phyloP scores from a whole-genome alignment of 2,797 vertebrate genomes.

The Anguilla pacifica region DNA sequence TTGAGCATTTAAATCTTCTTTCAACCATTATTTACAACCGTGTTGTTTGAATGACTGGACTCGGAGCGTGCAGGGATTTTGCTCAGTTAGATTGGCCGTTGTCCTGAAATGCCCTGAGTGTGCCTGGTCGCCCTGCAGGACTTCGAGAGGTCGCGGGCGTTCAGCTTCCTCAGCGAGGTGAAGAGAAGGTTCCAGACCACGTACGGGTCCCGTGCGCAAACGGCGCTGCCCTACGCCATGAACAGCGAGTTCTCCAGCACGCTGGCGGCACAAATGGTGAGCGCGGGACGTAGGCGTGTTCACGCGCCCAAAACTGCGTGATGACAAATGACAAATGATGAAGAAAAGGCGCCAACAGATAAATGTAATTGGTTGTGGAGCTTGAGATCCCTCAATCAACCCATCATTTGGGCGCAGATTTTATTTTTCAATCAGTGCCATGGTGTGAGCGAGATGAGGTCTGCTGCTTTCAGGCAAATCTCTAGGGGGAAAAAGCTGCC shows the following conservation, averaged over 20 bases:
- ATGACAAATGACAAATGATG: background rate
- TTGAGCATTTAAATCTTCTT: background rate
- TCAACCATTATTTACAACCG: background rate
- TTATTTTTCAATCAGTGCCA: slow-evolving; percentile 4
- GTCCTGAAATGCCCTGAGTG: background rate
- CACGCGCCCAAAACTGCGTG: background rate
- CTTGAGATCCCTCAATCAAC: background rate
- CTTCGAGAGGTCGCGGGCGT: slow-evolving; percentile 94
- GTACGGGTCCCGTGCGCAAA: slow-evolving; percentile 92
- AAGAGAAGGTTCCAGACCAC: slow-evolving; percentile 97
- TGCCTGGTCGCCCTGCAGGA: slow-evolving; percentile 68
- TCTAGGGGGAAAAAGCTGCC: background rate
- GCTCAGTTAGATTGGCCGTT: background rate
- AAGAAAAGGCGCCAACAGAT: background rate
- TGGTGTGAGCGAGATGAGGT: slow-evolving; percentile 21
- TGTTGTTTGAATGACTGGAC: background rate
- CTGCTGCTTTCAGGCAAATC: background rate
- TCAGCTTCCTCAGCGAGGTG: slow-evolving; percentile 91
- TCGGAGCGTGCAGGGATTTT: background rate
- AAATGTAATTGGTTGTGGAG: background rate
- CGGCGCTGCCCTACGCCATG: slow-evolving; percentile 97
- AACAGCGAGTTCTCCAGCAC: slow-evolving; percentile 98
- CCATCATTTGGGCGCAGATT: background rate
- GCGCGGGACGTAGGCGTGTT: slow-evolving; percentile 57
- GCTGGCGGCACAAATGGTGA: slow-evolving; percentile 92